Evolutionary conservation across 2,797 vertebrate species (phyloP), one percentile per base, ranked within the genome.

Genomic region (Nasua narica): DNA sequence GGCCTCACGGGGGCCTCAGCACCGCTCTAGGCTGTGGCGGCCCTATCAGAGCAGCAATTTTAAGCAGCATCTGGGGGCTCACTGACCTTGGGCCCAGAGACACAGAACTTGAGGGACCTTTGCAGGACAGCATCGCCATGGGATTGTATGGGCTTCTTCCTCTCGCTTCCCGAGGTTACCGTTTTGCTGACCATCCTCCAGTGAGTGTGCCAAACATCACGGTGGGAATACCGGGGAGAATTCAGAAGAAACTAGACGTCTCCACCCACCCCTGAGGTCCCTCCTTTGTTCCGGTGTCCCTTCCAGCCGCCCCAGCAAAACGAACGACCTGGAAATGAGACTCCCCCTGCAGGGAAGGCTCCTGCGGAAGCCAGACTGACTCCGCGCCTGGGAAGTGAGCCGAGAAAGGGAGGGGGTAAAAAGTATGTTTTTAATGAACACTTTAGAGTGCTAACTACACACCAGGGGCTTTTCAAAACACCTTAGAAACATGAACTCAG

Each of bases 1-100:
- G 6, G 3, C 46, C 67, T 77, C 7, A 15, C 25, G 10, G 16
- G 4, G 5, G 6, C 27, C 2, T 35, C 48, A 7, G 29, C 35
- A 18, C 35, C 0, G 0, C 2, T 29, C 32, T 13, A 0, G 0
- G 15, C 7, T 8, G 23, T 5, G 10, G 23, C 8, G 25, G 37
- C 5, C 19, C 19, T 50, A n/a, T n/a, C 76, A 35, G 67, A 90
- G 18, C 78, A 19, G 16, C 2, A 48, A 35, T 54, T 35, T 77
- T 25, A 37, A 7, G 14, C 19, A 15, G 60, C 27, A 10, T 11
- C 29, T 19, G 3, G 6, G 37, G 5, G 12, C 50, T 4, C 29
- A 27, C 35, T 69, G 46, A 32, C 0, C 3, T 13, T 0, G 25
- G 29, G 13, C 19, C 21, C 14, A 4, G 54, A n/a, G 27, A 74